Evolutionary conservation across 1,140 invertebrate genomes (phyloP), one percentile per base, ranked within the genome.

Genomic region (Goniozus legneri): DNA sequence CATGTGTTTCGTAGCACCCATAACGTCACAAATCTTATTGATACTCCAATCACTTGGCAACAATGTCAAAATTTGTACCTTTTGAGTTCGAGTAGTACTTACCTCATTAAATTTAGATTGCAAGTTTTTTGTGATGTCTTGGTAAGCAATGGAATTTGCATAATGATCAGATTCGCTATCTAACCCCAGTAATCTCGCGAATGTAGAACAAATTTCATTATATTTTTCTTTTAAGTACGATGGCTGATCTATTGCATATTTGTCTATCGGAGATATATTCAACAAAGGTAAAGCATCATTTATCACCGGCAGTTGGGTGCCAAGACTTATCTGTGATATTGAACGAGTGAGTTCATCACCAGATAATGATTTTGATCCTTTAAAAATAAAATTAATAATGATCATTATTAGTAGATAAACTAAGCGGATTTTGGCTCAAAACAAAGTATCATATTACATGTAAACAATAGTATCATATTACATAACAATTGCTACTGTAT

Each of bases 1-100:
- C 32, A 33, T 47, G 16, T 39, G 19, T 22, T 18, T 47, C 8
- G 36, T 19, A 15, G 36, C 16, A 12, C 24, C 14, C 24, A 47
- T 39, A 16, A 40, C n/a, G 19, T 40, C 16, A 21, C 14, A 27
- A 32, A 47, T 33, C 32, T 39, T 47, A 7, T 20, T 15, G 8
- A 24, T 15, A 13, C 45, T 40, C 37, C 37, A 47, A 33, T 18
- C 18, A 18, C 12, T 12, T 3, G 36, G 45, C 12, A 47, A 32
- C n/a, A 47, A 21, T 19, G 36, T 47, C n/a, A 40, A 33, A 20
- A 47, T 47, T 47, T 47, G 45, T 33, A 47, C 24, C 34, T 47
- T 47, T 34, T 34, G 36, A 2, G 3, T 13, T 47, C 27, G 21
- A n/a, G 1, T 32, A 1, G 45, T 47, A 7, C 34, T 2, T 13